Percentiles rank a stretch among this genome's conserved stretches.
These are phyloP conservation scores for Phenganax subtilis DNA, from an alignment of 92 coral and sea anemone genomes.

Conservation along the genomic window DNA sequence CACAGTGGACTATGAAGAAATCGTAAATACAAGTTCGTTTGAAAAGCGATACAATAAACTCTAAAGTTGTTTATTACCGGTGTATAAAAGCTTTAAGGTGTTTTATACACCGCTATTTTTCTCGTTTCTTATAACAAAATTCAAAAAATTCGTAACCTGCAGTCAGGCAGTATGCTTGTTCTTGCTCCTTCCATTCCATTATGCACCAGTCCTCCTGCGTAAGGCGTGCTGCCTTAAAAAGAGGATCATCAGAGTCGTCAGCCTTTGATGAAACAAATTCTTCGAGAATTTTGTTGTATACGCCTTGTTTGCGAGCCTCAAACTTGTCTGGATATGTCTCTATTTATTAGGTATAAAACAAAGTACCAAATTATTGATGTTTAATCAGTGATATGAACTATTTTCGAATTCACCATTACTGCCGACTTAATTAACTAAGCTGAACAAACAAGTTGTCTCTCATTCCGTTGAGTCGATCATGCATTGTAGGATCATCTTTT, in stretches of 20 bases:
- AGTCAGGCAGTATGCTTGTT: constrained; percentile 52
- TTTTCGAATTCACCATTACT: too few relatives aligned
- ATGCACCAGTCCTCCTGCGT: constrained; percentile 65
- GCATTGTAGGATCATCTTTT: too few relatives aligned
- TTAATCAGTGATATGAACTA: too few relatives aligned
- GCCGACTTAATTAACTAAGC: too few relatives aligned
- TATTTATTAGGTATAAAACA: not conserved
- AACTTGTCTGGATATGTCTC: constrained; percentile 56
- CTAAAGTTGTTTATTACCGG: too few relatives aligned
- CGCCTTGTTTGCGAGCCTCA: constrained; percentile 54
- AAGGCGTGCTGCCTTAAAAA: constrained; percentile 48
- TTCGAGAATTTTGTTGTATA: constrained; percentile 56
- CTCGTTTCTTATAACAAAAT: not conserved
- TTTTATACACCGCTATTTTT: too few relatives aligned
- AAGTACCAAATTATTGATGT: not conserved
- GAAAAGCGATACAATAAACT: too few relatives aligned
- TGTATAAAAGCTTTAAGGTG: too few relatives aligned
- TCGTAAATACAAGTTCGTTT: too few relatives aligned
- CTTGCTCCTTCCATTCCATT: constrained; percentile 57
- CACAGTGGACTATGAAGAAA: too few relatives aligned
- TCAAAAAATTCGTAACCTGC: constrained; percentile 39
- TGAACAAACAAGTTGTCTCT: too few relatives aligned
- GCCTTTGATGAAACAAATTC: constrained; percentile 57
- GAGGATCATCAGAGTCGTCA: constrained; percentile 53
- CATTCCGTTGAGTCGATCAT: too few relatives aligned